A percentile compares a stretch with the other conserved stretches of the same genome.
Conservation (phyloP, 2,888 invertebrate species). For the Eremobia ochroleuca region DNA sequence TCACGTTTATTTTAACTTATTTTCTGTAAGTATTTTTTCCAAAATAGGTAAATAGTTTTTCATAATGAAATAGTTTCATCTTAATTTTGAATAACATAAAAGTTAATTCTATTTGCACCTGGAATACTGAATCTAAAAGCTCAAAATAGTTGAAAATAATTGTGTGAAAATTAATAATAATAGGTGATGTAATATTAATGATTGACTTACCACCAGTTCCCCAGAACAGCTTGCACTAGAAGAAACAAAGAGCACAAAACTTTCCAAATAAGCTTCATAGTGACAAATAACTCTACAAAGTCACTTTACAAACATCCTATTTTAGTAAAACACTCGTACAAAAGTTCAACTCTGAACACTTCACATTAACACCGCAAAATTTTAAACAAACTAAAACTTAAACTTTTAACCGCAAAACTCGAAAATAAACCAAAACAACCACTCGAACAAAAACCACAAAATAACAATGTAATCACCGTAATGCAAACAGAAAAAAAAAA, state of each 20-base stretch:
- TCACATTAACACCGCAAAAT: constrained; percentile 77
- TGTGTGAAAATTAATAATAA: not conserved
- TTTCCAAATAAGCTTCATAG: constrained; percentile 87
- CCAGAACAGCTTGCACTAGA: constrained; percentile 82
- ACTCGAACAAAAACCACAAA: constrained; percentile 80
- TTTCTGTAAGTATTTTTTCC: not conserved
- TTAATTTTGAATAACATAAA: not conserved
- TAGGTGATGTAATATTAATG: not conserved
- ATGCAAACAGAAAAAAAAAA: constrained; percentile 75
- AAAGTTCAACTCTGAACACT: constrained; percentile 74
- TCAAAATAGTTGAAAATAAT: not conserved
- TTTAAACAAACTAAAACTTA: constrained; percentile 69
- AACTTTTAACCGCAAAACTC: constrained; percentile 67
- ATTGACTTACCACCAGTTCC: constrained; percentile 88
- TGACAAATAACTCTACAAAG: constrained; percentile 75
- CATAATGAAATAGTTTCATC: not conserved
- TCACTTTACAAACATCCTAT: constrained; percentile 77
- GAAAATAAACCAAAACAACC: constrained; percentile 78
- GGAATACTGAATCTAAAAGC: not conserved
- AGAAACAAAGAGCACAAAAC: constrained; percentile 82
- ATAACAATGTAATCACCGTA: constrained; percentile 82
- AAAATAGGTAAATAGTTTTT: not conserved
- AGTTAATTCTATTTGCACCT: not conserved
- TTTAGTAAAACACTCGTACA: constrained; percentile 69
- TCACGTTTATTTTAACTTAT: not conserved